Evolutionary conservation across 2,888 invertebrate species (phyloP), one percentile per base, ranked within the genome.

Genomic region (Cosmia trapezina): DNA sequence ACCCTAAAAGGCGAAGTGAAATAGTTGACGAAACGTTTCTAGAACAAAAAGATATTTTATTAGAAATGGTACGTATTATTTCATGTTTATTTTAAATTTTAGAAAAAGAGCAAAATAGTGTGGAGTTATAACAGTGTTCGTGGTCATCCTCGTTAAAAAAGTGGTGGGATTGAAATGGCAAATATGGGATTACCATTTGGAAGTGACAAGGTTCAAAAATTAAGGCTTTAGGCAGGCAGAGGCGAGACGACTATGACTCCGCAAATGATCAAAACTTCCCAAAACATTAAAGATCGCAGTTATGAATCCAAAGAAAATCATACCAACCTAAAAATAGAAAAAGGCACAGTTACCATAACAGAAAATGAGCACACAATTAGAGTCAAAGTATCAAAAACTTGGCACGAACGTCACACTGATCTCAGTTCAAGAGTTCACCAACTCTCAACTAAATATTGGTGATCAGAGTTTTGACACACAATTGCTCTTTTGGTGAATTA

Each of bases 31-130:
- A 94, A 84, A 86, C 93, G 0, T 93, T 94, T 88, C 71, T 90
- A 68, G 94, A 94, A 86, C 94, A 94, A 84, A 95, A 94, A 81
- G 94, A 94, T 74, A 86, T 93, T 65, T 85, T 95, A 59, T 84
- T 95, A 70, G 92, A 94, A 68, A 92, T 94, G 94, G 94, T 93
- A 85, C 65, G 89, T 86, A 76, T 59, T 86, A 76, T 59, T 33
- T 22, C 12, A 12, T 57, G 11, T 14, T 22, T 64, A 22, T 37
- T 45, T 70, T 56, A 7, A 9, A 54, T 28, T 4, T 28, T 22
- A 53, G 2, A 11, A n/a, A n/a, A 22, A 8, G 17, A 8, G 19
- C 8, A 19, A 51, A 51, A 53, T 12, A 12, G 12, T 22, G 22
- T 22, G 22, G 6, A n/a, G 22, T 12, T 49, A 14, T 45, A 45